These are phyloP conservation scores for Perodicticus potto DNA, from an alignment of 2,797 vertebrate genomes.

Conservation along the genomic window DNA sequence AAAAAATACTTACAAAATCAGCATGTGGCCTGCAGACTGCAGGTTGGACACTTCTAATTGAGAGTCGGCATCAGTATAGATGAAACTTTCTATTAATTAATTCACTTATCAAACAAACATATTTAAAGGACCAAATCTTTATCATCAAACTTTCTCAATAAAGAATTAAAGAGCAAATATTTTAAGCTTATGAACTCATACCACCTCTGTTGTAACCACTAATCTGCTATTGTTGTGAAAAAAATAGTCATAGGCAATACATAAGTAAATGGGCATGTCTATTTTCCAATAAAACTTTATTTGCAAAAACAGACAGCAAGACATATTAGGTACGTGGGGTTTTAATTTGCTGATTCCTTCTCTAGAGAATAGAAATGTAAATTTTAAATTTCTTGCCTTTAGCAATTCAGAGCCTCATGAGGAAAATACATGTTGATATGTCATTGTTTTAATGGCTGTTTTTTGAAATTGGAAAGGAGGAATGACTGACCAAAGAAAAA, in stretches of 20 bases:
- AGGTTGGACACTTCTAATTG: background rate
- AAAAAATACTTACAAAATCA: too few species aligned
- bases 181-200: background rate
- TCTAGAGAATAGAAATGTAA: background rate
- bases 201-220: background rate
- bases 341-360: background rate
- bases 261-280: background rate
- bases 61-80: background rate
- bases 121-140: background rate
- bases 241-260: background rate
- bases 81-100: background rate
- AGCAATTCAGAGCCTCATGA: background rate
- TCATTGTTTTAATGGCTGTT: background rate
- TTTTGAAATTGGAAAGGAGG: background rate
- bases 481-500: background rate
- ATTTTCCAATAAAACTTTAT: background rate
- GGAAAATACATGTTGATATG: background rate
- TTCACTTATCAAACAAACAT: background rate
- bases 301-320: background rate
- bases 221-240: background rate
- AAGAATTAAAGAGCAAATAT: background rate
- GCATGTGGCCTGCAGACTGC: too few species aligned
- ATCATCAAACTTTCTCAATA: background rate
- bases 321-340: background rate
- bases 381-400: background rate